Evolutionary conservation across 1,140 invertebrate species (phyloP).

Genomic region (Trichomalopsis sarcophagae): DNA sequence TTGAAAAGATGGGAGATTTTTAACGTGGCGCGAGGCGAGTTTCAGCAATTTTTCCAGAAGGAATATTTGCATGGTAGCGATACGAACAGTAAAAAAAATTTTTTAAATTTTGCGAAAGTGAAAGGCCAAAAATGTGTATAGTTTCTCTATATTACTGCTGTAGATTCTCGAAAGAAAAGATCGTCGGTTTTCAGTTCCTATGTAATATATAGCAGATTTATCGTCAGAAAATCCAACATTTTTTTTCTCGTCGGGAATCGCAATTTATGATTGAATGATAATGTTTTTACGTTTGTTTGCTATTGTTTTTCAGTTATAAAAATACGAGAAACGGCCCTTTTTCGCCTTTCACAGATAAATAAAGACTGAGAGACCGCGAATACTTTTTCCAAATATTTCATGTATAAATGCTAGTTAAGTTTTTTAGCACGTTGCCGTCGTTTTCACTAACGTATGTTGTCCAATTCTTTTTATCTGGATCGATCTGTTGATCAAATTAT

Average conservation of each 20-base stretch:
- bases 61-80: not conserved
- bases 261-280: slow-evolving; percentile 14
- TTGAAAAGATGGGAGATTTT: slow-evolving; percentile 1
- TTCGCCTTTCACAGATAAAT: slow-evolving; percentile 23
- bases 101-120: slow-evolving; percentile 1
- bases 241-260: slow-evolving; percentile 17
- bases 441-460: slow-evolving; percentile 23
- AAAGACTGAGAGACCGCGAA: slow-evolving; percentile 42
- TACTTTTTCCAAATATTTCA: slow-evolving; percentile 30
- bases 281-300: not conserved
- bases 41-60: slow-evolving; percentile 19
- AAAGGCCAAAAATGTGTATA: slow-evolving; percentile 5
- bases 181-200: slow-evolving; percentile 40
- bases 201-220: slow-evolving; percentile 19
- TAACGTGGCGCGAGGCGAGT: slow-evolving; percentile 20
- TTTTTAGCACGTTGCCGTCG: slow-evolving; percentile 22
- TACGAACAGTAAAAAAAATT: not conserved
- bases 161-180: slow-evolving; percentile 23
- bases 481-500: slow-evolving; percentile 8
- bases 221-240: slow-evolving; percentile 18
- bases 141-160: not conserved
- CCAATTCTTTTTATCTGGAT: slow-evolving; percentile 26
- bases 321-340: slow-evolving; percentile 9
- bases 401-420: slow-evolving; percentile 26
- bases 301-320: not conserved